Conservation (phyloP, 2,888 invertebrate species). For the Napeogenes sylphis region DNA sequence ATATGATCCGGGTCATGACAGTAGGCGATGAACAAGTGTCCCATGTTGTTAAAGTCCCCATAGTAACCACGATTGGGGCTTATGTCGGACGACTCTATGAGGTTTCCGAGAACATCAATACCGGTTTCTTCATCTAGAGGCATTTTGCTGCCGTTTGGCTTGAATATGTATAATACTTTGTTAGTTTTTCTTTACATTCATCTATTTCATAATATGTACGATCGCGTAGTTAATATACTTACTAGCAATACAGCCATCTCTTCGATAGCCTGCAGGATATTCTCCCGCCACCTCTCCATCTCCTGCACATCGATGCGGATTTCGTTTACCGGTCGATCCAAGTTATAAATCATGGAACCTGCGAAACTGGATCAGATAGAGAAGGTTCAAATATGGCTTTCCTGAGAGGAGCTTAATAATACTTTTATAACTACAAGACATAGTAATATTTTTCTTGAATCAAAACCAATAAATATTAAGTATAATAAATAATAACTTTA, state of each 20-base stretch:
- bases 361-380: constrained; percentile 47
- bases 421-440: no score
- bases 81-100: constrained; percentile 85
- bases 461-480: no score
- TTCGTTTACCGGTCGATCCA: constrained; percentile 81
- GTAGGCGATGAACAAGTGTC: constrained; percentile 86
- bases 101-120: constrained; percentile 87
- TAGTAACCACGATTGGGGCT: constrained; percentile 84
- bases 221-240: constrained; percentile 6
- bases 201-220: no score
- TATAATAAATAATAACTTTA: no score
- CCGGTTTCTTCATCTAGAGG: constrained; percentile 82
- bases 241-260: constrained; percentile 33
- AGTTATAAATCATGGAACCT: constrained; percentile 71
- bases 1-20: constrained; percentile 89
- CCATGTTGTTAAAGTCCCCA: constrained; percentile 90
- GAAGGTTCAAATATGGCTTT: neutral
- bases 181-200: no score
- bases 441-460: no score
- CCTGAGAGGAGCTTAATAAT: no score
- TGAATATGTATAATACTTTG: neutral
- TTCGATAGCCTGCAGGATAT: constrained; percentile 82
- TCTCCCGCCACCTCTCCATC: constrained; percentile 83
- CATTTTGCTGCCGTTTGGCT: constrained; percentile 78
- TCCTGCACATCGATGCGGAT: constrained; percentile 80